Conservation (phyloP, 2,888 invertebrate genomes). For the Vesta saturnalis region DNA sequence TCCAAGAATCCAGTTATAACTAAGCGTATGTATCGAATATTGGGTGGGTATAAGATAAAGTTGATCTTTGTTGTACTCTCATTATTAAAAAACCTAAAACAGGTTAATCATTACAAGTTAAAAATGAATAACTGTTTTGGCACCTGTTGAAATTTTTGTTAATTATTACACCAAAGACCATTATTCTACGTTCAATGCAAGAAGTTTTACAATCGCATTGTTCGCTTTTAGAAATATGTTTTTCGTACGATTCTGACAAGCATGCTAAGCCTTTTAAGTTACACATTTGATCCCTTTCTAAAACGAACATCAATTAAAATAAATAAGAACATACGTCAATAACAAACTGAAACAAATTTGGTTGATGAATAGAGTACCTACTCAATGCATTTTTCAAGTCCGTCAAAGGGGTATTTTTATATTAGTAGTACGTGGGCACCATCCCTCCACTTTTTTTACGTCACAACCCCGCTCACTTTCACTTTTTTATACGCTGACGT, state of each 20-base stretch:
- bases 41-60: conserved; percentile 33
- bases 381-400: too few relatives aligned
- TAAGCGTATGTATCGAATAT: conserved; percentile 28
- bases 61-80: conserved; percentile 20
- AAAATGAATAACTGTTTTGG: too few relatives aligned
- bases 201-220: conserved; percentile 17
- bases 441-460: too few relatives aligned
- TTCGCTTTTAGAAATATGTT: neutral
- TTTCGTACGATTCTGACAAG: neutral
- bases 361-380: too few relatives aligned
- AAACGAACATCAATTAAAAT: too few relatives aligned
- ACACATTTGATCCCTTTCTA: conserved; percentile 20
- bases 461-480: too few relatives aligned
- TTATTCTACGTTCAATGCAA: conserved; percentile 20
- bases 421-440: too few relatives aligned
- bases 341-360: too few relatives aligned
- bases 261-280: conserved; percentile 28
- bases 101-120: neutral
- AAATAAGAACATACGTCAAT: too few relatives aligned
- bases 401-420: too few relatives aligned
- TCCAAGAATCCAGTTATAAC: conserved; percentile 34
- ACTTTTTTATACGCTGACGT: too few relatives aligned
- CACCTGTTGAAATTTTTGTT: conserved; percentile 12
- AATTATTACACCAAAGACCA: conserved; percentile 7
- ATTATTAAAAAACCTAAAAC: conserved; percentile 14